Evolutionary conservation across 2,888 invertebrate species (phyloP), one percentile per base, ranked within the genome.

Genomic region (Phyto melanocephala): DNA sequence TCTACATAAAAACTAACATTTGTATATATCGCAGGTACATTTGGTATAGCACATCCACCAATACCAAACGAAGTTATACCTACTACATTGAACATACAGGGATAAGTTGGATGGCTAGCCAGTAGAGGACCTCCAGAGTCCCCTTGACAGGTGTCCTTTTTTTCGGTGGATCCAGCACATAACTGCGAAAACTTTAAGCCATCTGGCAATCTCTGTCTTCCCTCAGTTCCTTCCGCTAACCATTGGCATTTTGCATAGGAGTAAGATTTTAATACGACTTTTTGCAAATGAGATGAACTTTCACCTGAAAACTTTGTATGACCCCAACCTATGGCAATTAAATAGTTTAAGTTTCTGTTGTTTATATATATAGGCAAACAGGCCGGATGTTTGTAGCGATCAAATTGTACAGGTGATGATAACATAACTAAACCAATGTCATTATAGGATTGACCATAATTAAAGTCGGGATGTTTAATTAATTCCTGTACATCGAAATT

Each of bases 401-500:
- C 89, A 68, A 92, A 92, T 5, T 81, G 84, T 0, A 92, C 92
- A 0, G 86, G 85, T 0, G 87, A 85, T 11, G 89, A 88, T 40
- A 94, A 86, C 77, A 90, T 88, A 10, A 93, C 85, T 7, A 94
- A 86, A 0, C 92, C 93, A 20, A 94, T 92, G 86, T 94, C 94
- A 86, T 93, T 92, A 86, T 92, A 93, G 28, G 91, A 87, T 13
- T 71, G 13, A 7, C 40, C 54, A 10, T 65, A 70, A 1, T 85
- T 87, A 85, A 91, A 93, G 1, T 88, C 84, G 0, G 92, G 91
- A 87, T 93, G 92, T 28, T 88, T 85, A 3, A 88, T 86, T 11
- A 72, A 47, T 15, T 86, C 78, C 0, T 78, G 83, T 15, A 92
- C 87, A 7, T 74, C 81, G 62, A 86, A 89, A 65, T 90, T 88